Evolutionary conservation across 1,140 invertebrate genomes (phyloP).

Genomic region (Meloidogyne exigua): DNA sequence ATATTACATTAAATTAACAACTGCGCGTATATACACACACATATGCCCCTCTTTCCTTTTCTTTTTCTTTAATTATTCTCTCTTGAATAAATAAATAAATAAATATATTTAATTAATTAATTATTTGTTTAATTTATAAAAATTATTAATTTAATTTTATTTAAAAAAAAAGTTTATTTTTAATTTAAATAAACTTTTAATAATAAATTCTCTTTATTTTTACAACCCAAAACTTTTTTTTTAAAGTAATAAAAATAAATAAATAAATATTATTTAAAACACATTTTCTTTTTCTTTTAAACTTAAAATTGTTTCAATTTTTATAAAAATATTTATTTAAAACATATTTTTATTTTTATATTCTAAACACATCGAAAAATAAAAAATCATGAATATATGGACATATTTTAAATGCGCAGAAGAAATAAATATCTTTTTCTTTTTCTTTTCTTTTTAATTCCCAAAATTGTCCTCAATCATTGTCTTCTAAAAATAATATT

Average conservation of each 20-base stretch:
- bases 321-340: background rate
- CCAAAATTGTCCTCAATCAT: background rate
- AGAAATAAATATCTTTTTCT: background rate
- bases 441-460: background rate
- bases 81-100: background rate
- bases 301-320: background rate
- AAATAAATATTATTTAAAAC: no score
- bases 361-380: background rate
- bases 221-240: no score
- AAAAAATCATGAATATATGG: background rate
- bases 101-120: slow-evolving; percentile 3
- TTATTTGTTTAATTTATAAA: background rate
- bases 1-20: background rate
- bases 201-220: no score
- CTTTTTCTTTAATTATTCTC: no score
- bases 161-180: no score
- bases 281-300: no score
- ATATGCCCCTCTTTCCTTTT: no score
- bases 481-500: background rate
- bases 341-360: no score
- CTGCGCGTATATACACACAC: background rate
- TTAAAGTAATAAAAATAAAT: no score
- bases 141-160: no score
- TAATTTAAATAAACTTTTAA: no score
- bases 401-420: background rate